Evolutionary conservation across 2,113 vertebrate species (phyloP).

Genomic region (Siphamia tubifer): DNA sequence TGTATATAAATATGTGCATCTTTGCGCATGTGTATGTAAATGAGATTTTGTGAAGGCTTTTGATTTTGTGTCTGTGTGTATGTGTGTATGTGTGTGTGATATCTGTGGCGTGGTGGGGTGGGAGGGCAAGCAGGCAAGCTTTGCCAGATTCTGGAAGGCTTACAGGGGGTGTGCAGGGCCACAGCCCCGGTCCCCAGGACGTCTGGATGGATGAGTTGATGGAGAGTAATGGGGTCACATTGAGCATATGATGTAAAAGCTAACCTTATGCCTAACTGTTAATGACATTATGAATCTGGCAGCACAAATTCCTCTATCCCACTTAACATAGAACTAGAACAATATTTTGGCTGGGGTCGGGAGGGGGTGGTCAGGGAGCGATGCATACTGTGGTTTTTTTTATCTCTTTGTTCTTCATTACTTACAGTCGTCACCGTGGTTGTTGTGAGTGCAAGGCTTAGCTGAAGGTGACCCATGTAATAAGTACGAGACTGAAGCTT

Average conservation of each 20-base stretch:
- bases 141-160: slow-evolving; percentile 70
- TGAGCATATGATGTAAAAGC: slow-evolving; percentile 76
- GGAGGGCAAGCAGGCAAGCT: slow-evolving; percentile 38
- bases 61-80: not conserved
- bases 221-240: slow-evolving; percentile 81
- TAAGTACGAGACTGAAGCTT: slow-evolving; percentile 2
- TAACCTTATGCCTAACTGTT: slow-evolving; percentile 74
- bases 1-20: not conserved
- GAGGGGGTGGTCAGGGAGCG: not conserved
- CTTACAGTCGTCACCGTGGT: slow-evolving; percentile 18
- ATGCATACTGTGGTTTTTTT: not conserved
- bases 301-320: slow-evolving; percentile 56
- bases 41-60: not conserved
- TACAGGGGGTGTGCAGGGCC: slow-evolving; percentile 60
- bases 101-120: slow-evolving; percentile 40
- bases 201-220: slow-evolving; percentile 76
- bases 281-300: slow-evolving; percentile 73
- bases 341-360: slow-evolving; percentile 40
- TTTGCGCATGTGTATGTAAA: not conserved
- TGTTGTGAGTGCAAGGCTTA: slow-evolving; percentile 16
- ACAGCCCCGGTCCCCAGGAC: slow-evolving; percentile 62
- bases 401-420: slow-evolving; percentile 55
- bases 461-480: slow-evolving; percentile 58
- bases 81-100: slow-evolving; percentile 18
- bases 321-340: slow-evolving; percentile 50